Conservation (phyloP, 2,888 invertebrate species). For the Sesamia inferens region DNA sequence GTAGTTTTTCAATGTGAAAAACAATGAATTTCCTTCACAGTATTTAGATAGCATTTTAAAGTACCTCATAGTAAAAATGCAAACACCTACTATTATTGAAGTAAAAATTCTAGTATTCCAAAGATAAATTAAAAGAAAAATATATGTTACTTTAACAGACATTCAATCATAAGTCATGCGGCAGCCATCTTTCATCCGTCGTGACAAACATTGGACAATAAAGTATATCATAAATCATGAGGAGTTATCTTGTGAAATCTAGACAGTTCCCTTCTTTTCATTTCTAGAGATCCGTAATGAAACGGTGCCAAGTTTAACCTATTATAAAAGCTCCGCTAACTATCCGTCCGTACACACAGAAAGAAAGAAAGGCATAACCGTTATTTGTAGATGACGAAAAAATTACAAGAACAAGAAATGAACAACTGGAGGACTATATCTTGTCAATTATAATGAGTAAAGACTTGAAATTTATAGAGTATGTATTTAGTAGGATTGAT, state of each 20-base stretch:
- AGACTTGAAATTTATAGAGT: not conserved
- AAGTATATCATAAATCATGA: constrained; percentile 75
- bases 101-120: not conserved
- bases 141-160: constrained; percentile 52
- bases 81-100: not conserved
- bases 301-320: not conserved
- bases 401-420: too few relatives aligned
- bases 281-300: constrained; percentile 28
- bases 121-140: constrained; percentile 33
- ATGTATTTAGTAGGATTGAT: not conserved
- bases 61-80: not conserved
- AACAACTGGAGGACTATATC: not conserved
- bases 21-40: not conserved
- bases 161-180: constrained; percentile 66
- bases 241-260: constrained; percentile 72
- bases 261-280: constrained; percentile 65
- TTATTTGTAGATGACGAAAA: too few relatives aligned
- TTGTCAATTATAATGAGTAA: not conserved
- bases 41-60: not conserved
- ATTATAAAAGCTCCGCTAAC: not conserved
- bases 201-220: constrained; percentile 77
- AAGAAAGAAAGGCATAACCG: too few relatives aligned
- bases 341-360: not conserved
- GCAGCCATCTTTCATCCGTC: constrained; percentile 70
- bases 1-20: not conserved